These are phyloP conservation scores for Smutsia gigantea DNA, from an alignment of 2,797 vertebrate genomes.

Conservation along the genomic window DNA sequence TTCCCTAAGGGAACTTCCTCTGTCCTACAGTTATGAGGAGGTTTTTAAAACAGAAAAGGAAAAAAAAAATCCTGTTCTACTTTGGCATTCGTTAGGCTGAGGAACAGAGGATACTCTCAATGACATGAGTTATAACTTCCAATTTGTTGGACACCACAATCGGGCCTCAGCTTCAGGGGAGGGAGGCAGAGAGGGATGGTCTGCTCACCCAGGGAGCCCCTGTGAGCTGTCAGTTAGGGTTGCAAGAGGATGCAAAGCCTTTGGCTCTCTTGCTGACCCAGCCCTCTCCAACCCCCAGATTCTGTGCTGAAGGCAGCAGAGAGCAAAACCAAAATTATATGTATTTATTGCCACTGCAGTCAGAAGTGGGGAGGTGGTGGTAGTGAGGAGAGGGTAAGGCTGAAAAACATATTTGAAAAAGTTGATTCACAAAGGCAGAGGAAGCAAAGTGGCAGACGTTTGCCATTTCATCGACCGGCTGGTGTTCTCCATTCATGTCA, in stretches of 20 bases:
- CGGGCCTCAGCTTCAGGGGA: slow-evolving; percentile 85
- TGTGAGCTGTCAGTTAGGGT: slow-evolving; percentile 81
- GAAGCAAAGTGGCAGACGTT: slow-evolving; percentile 86
- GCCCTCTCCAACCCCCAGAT: slow-evolving; percentile 74
- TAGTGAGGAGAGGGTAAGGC: neutral
- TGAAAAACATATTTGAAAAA: slow-evolving; percentile 84
- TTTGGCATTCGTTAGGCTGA: slow-evolving; percentile 79
- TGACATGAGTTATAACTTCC: slow-evolving; percentile 86
- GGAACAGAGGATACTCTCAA: slow-evolving; percentile 74
- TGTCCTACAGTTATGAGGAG: neutral
- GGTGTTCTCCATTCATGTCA: slow-evolving; percentile 88
- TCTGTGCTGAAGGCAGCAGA: slow-evolving; percentile 81
- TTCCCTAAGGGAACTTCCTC: neutral
- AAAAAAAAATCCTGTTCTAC: neutral
- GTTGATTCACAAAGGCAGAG: slow-evolving; percentile 86
- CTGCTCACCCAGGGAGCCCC: slow-evolving; percentile 75
- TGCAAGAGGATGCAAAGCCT: neutral
- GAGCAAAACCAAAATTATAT: slow-evolving; percentile 85
- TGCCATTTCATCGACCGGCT: slow-evolving; percentile 86
- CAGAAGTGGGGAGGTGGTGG: slow-evolving; percentile 66
- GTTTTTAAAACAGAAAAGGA: slow-evolving; percentile 20
- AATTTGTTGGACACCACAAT: slow-evolving; percentile 89
- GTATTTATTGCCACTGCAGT: slow-evolving; percentile 81
- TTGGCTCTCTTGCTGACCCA: slow-evolving; percentile 60
- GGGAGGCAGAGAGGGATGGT: slow-evolving; percentile 68